A percentile compares a stretch with the other conserved stretches of the same genome.
phyloP scores from a whole-genome alignment of 2,797 vertebrate species.

The Pangasius djambal region DNA sequence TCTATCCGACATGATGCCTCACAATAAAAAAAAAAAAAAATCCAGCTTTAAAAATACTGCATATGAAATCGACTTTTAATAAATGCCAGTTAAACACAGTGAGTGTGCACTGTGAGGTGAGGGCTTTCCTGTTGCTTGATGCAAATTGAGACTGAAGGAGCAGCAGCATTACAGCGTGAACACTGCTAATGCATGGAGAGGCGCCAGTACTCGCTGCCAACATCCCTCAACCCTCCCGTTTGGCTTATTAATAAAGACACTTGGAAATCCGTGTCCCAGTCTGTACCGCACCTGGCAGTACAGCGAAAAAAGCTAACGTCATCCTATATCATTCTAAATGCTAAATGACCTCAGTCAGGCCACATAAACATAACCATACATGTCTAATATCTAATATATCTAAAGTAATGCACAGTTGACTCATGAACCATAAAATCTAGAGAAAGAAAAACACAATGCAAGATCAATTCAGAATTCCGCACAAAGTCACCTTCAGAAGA shows the following conservation, averaged over 20 bases:
- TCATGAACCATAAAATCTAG: not conserved
- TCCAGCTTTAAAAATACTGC: not conserved
- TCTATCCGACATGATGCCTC: too few species aligned
- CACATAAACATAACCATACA: conserved; percentile 14
- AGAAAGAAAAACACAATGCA: not conserved
- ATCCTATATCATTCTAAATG: conserved; percentile 18
- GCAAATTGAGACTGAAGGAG: conserved; percentile 36
- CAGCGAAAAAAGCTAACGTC: not conserved
- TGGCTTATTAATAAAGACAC: conserved; percentile 46
- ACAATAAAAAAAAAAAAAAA: not conserved
- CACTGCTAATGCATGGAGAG: conserved; percentile 38
- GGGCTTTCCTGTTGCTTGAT: conserved; percentile 32
- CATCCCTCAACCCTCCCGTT: conserved; percentile 34
- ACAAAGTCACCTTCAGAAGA: conserved; percentile 21
- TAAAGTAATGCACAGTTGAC: not conserved
- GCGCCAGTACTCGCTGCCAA: conserved; percentile 37
- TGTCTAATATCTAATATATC: not conserved
- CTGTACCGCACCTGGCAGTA: conserved; percentile 30
- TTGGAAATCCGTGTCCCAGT: conserved; percentile 30
- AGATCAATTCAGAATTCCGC: not conserved
- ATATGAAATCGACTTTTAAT: conserved; percentile 7
- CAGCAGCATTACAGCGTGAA: conserved; percentile 41
- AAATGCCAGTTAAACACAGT: conserved; percentile 12
- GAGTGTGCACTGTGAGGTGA: conserved; percentile 9
- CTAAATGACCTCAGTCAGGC: conserved; percentile 32